A percentile compares a stretch with the other conserved stretches of the same genome.
phyloP scores from a whole-genome alignment of 37 sponge, comb jelly and placozoan species.

The Hexactinellida sp. region DNA sequence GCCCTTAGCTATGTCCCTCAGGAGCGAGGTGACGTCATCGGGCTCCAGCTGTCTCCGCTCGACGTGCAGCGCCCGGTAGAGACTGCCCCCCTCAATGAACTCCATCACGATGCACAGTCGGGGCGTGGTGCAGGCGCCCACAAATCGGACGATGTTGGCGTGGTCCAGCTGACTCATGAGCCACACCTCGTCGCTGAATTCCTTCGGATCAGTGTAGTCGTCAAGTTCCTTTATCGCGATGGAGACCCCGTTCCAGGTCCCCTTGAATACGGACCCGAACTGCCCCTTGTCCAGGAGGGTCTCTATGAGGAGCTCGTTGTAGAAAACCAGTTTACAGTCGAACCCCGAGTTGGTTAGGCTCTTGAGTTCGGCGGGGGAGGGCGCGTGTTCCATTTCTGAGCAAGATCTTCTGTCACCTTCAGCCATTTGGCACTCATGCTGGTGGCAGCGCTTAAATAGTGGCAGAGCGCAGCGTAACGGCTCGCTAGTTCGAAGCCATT shows the following conservation, averaged over 20 bases:
- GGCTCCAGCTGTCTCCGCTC: neutral
- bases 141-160: neutral
- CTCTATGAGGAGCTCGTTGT: slow-evolving; percentile 1
- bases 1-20: slow-evolving; percentile 3
- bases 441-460: no score
- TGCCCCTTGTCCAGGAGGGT: slow-evolving; percentile 3
- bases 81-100: slow-evolving; percentile 9
- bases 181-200: neutral
- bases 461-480: neutral
- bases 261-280: neutral
- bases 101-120: neutral
- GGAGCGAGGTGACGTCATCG: neutral
- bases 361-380: neutral
- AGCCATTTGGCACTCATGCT: no score
- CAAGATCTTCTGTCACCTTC: neutral
- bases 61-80: neutral
- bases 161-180: slow-evolving; percentile 3
- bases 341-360: neutral
- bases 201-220: neutral
- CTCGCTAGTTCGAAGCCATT: neutral
- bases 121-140: neutral
- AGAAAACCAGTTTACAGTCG: neutral
- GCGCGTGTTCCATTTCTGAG: neutral
- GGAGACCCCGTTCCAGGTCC: neutral
- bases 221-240: slow-evolving; percentile 6